Evolutionary conservation across 2,888 invertebrate species (phyloP).

Genomic region (Pecten maximus): DNA sequence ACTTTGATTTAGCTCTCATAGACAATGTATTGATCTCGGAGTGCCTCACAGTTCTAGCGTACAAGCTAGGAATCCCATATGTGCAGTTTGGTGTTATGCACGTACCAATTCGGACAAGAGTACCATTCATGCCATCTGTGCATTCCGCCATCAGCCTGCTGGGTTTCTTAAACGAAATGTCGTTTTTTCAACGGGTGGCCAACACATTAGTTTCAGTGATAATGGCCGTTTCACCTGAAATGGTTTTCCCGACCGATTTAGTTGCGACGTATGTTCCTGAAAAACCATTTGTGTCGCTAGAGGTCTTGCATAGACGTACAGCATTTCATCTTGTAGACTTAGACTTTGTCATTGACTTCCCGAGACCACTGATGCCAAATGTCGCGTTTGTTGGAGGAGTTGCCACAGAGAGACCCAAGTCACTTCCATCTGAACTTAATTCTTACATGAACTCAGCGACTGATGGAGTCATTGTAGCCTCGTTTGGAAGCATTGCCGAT

Average conservation of each 20-base stretch:
- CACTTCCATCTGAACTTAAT: slow-evolving; percentile 56
- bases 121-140: not conserved
- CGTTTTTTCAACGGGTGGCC: slow-evolving; percentile 23
- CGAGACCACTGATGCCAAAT: slow-evolving; percentile 59
- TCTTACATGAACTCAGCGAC: slow-evolving; percentile 57
- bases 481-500: slow-evolving; percentile 62
- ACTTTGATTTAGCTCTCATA: slow-evolving; percentile 35
- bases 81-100: slow-evolving; percentile 19
- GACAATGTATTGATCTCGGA: not conserved
- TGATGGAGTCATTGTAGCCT: slow-evolving; percentile 64
- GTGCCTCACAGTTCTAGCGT: slow-evolving; percentile 22
- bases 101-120: not conserved
- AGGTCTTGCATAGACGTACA: slow-evolving; percentile 46
- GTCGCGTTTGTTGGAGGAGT: slow-evolving; percentile 61
- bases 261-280: slow-evolving; percentile 52
- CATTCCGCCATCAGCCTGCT: not conserved
- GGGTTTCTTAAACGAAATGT: slow-evolving; percentile 16
- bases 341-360: slow-evolving; percentile 62
- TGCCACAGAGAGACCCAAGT: slow-evolving; percentile 50
- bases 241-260: not conserved
- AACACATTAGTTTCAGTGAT: not conserved
- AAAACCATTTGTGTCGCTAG: slow-evolving; percentile 41
- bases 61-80: slow-evolving; percentile 40
- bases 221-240: not conserved
- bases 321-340: slow-evolving; percentile 55